Conservation (phyloP, 2,113 vertebrate genomes). For the Lamprologus sp. region DNA sequence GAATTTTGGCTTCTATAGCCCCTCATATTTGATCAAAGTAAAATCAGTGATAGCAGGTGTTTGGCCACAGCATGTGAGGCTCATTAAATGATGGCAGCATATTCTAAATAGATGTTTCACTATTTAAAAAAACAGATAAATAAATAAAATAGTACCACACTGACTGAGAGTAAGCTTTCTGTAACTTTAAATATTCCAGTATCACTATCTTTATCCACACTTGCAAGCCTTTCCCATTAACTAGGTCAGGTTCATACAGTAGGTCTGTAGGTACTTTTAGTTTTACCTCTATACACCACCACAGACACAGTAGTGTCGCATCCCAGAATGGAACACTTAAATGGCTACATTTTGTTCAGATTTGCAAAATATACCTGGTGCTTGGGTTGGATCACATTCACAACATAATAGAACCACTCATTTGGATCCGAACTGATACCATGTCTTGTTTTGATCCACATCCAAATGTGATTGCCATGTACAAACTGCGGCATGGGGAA, state of each 20-base stretch:
- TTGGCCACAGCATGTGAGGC: not conserved
- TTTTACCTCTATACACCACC: not conserved
- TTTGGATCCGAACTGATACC: not conserved
- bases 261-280: not conserved
- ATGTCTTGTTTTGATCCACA: not conserved
- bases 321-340: not conserved
- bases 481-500: not conserved
- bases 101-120: not conserved
- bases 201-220: not conserved
- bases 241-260: not conserved
- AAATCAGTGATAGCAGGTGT: not conserved
- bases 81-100: not conserved
- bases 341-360: not conserved
- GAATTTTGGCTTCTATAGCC: not conserved
- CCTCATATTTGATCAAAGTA: not conserved
- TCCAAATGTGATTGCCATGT: not conserved
- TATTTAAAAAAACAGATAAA: not conserved
- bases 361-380: not conserved
- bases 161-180: not conserved
- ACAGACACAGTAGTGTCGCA: not conserved
- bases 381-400: not conserved
- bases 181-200: not conserved
- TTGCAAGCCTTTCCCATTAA: not conserved
- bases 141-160: not conserved
- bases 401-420: not conserved